Evolutionary conservation across 2,888 invertebrate species (phyloP).

Genomic region (Pseudococcus jackbeardsleyi): DNA sequence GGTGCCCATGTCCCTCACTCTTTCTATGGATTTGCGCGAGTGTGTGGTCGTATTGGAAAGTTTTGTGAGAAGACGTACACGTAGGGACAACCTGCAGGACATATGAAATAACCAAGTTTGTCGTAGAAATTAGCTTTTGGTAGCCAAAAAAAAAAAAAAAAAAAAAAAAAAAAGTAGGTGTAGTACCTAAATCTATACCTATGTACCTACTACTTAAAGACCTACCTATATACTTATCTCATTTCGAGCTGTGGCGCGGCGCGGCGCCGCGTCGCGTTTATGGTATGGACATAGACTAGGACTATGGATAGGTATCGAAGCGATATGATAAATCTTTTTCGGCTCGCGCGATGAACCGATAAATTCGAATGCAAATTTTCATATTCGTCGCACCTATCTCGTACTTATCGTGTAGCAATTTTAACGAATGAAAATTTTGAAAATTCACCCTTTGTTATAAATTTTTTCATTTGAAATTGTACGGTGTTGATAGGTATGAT

Average conservation of each 20-base stretch:
- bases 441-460: neutral
- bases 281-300: too few species aligned
- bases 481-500: too few species aligned
- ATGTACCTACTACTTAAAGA: neutral
- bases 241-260: too few species aligned
- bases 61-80: neutral
- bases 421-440: neutral
- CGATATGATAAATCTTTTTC: too few species aligned
- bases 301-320: too few species aligned
- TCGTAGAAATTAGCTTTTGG: too few species aligned
- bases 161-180: too few species aligned
- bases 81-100: neutral
- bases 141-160: too few species aligned
- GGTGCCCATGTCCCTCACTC: too few species aligned
- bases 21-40: neutral
- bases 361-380: neutral
- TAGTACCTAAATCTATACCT: neutral
- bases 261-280: too few species aligned
- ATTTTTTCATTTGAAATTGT: neutral
- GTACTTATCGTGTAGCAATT: neutral
- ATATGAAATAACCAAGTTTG: neutral
- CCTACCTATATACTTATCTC: too few species aligned
- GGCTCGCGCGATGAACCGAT: neutral
- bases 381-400: neutral
- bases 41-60: neutral